A percentile compares a stretch with the other conserved stretches of the same genome.
phyloP scores from a whole-genome alignment of 2,888 invertebrate species.

The Hemistola chrysoprasaria region DNA sequence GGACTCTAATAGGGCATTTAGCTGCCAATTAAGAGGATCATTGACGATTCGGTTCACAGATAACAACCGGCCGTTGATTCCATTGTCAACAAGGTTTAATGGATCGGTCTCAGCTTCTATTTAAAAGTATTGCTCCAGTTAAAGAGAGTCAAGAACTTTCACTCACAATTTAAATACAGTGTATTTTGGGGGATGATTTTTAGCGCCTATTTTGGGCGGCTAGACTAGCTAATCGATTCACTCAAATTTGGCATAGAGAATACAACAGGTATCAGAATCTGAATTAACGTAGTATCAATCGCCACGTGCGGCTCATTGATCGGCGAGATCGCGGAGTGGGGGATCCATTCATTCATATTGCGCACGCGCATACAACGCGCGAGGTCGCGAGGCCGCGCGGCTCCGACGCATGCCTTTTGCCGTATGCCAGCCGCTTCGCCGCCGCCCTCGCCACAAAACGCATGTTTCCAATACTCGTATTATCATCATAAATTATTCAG shows the following conservation, averaged over 20 bases:
- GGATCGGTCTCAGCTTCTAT: slow-evolving; percentile 13
- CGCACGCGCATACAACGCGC: slow-evolving; percentile 58
- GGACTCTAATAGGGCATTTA: slow-evolving; percentile 61
- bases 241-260: slow-evolving; percentile 15
- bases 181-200: no score
- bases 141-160: no score
- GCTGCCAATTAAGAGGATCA: slow-evolving; percentile 64
- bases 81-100: slow-evolving; percentile 34
- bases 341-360: slow-evolving; percentile 71
- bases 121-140: slow-evolving; percentile 3
- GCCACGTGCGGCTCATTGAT: slow-evolving; percentile 75
- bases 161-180: no score
- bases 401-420: slow-evolving; percentile 35
- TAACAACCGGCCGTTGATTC: slow-evolving; percentile 33
- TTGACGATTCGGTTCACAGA: slow-evolving; percentile 21
- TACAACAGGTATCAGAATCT: slow-evolving; percentile 14
- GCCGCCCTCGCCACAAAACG: slow-evolving; percentile 43
- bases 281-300: slow-evolving; percentile 54
- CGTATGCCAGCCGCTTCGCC: slow-evolving; percentile 31
- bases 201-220: no score
- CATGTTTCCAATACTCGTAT: slow-evolving; percentile 47
- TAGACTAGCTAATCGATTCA: not conserved
- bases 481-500: slow-evolving; percentile 57
- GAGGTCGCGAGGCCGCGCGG: slow-evolving; percentile 43
- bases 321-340: slow-evolving; percentile 49